Evolutionary conservation across 2,113 vertebrate genomes (phyloP), one percentile per base, ranked within the genome.

Genomic region (Petaurus breviceps): DNA sequence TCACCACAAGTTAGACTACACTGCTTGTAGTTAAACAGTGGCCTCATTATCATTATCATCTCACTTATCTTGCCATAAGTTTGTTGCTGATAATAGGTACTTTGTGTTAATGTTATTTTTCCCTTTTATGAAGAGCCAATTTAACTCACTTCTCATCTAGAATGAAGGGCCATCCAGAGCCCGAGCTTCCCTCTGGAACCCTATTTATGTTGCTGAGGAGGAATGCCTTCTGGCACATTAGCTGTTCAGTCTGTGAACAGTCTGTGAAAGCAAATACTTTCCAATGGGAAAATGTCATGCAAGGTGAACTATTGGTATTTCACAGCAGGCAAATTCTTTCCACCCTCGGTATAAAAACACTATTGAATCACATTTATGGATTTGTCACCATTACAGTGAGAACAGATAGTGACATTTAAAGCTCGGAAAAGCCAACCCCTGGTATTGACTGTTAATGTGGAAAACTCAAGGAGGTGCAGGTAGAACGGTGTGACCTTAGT

Each of bases 331-430:
- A 96, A 50, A 94, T 97, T 96, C 94, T 96, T 95, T 95, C 43
- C 91, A 93, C 57, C 92, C 46, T 96, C 94, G 50, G 43, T 96
- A 92, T 96, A 95, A 97, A 97, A 98, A 98, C 94, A 96, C 93
- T 94, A 54, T 90, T 97, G 97, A 97, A 95, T 97, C 94, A 95
- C 95, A 91, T 97, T 97, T 97, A 92, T 97, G 95, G 93, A 96
- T 97, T 97, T 97, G 96, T 97, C 96, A 96, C 96, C 89, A 91
- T 96, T 96, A 95, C 92, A 96, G 28, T 95, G 96, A 97, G 93
- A 96, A 97, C 68, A 95, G 95, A 96, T 68, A 97, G 94, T 97
- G 97, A 97, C 97, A 97, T 98, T 98, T 96, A 98, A 97, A 93
- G 57, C 92, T 96, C 91, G 89, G 90, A 98, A 98, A 95, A 96